These are phyloP conservation scores for Synanthedon vespiformis DNA, from an alignment of 2,888 invertebrate genomes.

Conservation along the genomic window DNA sequence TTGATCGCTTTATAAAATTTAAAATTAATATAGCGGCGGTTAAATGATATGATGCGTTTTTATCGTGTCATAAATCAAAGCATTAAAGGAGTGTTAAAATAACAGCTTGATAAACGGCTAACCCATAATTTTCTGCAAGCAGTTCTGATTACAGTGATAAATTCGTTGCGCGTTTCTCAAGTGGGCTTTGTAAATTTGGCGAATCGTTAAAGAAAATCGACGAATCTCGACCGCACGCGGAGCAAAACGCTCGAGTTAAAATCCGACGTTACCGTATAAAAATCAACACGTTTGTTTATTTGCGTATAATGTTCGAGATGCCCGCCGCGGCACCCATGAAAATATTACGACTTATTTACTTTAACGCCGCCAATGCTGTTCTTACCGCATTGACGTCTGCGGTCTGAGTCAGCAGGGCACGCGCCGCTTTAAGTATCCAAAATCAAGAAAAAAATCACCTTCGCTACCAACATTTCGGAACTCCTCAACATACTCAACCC, in stretches of 20 bases:
- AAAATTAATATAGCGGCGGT: too few species aligned
- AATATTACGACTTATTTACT: conserved; percentile 66
- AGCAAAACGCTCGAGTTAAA: conserved; percentile 15
- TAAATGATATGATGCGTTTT: too few species aligned
- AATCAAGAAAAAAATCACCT: too few species aligned
- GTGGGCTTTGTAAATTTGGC: not conserved
- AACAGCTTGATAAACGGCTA: not conserved
- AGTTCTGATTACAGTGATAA: not conserved
- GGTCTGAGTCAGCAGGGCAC: conserved; percentile 32
- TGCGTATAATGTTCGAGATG: conserved; percentile 49
- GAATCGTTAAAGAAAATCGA: conserved; percentile 29
- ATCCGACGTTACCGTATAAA: conserved; percentile 54
- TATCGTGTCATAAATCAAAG: not conserved
- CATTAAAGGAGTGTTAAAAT: not conserved
- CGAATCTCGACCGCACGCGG: conserved; percentile 26
- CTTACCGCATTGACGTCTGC: conserved; percentile 47
- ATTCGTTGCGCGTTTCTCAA: not conserved
- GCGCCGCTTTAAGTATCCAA: conserved; percentile 11
- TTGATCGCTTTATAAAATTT: too few species aligned
- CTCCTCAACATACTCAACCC: too few species aligned
- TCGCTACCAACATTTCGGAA: too few species aligned
- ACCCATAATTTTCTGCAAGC: not conserved
- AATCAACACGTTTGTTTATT: conserved; percentile 64
- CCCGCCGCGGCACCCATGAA: conserved; percentile 59
- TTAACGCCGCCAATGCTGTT: conserved; percentile 40